phyloP scores from a whole-genome alignment of 1,140 invertebrate species.

The Lanistes nyassanus region DNA sequence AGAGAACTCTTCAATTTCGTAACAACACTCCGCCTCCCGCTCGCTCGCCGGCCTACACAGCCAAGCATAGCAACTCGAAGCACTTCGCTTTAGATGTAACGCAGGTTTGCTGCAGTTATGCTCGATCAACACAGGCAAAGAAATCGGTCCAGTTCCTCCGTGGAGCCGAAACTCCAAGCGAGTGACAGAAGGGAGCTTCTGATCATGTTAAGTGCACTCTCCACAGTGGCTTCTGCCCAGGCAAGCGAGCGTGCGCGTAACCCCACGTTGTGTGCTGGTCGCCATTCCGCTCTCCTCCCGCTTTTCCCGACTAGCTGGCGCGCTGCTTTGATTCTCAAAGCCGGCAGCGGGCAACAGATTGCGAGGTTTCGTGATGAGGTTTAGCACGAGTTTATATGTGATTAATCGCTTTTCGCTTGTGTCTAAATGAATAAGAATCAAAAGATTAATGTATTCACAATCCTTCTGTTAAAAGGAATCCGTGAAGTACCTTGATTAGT shows the following conservation, averaged over 20 bases:
- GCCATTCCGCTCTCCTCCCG: constrained; percentile 22
- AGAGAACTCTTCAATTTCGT: neutral
- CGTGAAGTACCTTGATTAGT: too few species aligned
- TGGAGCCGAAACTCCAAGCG: too few species aligned
- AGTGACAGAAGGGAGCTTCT: too few species aligned
- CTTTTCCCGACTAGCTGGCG: neutral
- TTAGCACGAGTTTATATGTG: too few species aligned
- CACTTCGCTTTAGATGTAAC: neutral
- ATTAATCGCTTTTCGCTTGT: too few species aligned
- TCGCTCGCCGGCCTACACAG: neutral
- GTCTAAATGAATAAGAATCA: too few species aligned
- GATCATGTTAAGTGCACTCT: too few species aligned
- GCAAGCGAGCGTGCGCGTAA: constrained; percentile 12
- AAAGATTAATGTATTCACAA: too few species aligned
- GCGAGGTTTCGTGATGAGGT: too few species aligned
- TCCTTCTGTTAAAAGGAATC: too few species aligned
- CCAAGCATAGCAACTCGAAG: neutral
- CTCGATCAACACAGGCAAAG: neutral
- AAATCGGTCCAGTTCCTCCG: neutral
- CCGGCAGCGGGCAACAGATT: too few species aligned
- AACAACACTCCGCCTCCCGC: constrained; percentile 9
- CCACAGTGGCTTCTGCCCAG: too few species aligned
- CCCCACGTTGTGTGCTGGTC: neutral
- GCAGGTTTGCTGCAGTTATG: neutral
- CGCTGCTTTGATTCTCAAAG: neutral